Conservation (phyloP, 2,888 invertebrate genomes). For the Drosophila mayaguana region DNA sequence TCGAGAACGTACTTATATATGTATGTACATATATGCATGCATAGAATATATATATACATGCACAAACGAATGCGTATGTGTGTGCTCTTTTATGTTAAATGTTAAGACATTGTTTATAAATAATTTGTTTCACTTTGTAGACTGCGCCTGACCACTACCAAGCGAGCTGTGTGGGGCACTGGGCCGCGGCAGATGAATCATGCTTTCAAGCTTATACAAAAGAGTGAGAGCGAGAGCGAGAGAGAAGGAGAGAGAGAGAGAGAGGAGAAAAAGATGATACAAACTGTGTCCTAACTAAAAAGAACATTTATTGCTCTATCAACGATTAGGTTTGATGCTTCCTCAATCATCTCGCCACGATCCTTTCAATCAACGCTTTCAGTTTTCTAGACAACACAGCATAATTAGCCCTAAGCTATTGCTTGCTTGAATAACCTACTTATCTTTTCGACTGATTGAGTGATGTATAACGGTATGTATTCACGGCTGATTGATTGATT, state of each 20-base stretch:
- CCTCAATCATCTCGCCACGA: not conserved
- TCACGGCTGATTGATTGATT: not conserved
- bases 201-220: not conserved
- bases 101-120: slow-evolving; percentile 53
- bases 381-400: not conserved
- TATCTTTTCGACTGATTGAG: not conserved
- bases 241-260: not conserved
- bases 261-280: not conserved
- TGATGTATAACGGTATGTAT: not conserved
- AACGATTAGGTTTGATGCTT: not conserved
- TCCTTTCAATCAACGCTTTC: not conserved
- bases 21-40: not conserved
- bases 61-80: not conserved
- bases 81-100: slow-evolving; percentile 31
- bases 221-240: no score
- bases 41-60: not conserved
- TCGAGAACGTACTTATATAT: slow-evolving; percentile 7
- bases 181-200: slow-evolving; percentile 7
- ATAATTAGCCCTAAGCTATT: not conserved
- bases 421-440: not conserved
- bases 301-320: no score
- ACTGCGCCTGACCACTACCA: slow-evolving; percentile 1
- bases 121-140: slow-evolving; percentile 31
- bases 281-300: not conserved
- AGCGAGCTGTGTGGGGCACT: slow-evolving; percentile 19